Conservation (phyloP, 2,888 invertebrate genomes). For the Scaptomyza tumidula region DNA sequence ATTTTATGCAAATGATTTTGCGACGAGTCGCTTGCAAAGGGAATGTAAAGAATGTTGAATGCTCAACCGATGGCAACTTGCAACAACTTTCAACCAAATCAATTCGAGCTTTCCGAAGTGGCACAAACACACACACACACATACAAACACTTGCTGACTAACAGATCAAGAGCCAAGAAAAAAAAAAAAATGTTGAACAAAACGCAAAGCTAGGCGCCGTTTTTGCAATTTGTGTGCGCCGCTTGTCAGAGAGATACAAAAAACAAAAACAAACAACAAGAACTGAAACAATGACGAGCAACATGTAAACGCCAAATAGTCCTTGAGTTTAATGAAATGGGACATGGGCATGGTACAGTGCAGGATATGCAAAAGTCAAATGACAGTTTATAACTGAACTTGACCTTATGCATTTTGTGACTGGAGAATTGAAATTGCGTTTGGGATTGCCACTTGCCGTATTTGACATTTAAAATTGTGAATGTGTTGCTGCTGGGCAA, state of each 20-base stretch:
- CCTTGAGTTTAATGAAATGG: conserved; percentile 9
- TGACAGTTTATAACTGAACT: conserved; percentile 25
- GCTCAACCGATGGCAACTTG: conserved; percentile 32
- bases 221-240: conserved; percentile 70
- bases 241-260: conserved; percentile 54
- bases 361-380: conserved; percentile 53
- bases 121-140: conserved; percentile 35
- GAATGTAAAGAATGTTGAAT: conserved; percentile 23
- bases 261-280: conserved; percentile 23
- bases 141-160: conserved; percentile 7
- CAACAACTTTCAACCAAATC: conserved; percentile 68
- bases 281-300: conserved; percentile 38
- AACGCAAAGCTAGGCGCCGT: conserved; percentile 61
- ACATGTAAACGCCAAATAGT: conserved; percentile 49
- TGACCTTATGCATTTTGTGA: conserved; percentile 35
- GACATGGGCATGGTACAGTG: conserved; percentile 17
- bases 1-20: conserved; percentile 75
- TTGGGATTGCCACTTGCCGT: not conserved
- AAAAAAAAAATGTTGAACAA: conserved; percentile 26
- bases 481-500: not conserved
- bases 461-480: conserved; percentile 9
- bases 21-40: conserved; percentile 37
- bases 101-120: conserved; percentile 72
- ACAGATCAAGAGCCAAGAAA: conserved; percentile 12
- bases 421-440: not conserved